Evolutionary conservation across 2,888 invertebrate genomes (phyloP).

Genomic region (Conomelus anceps): DNA sequence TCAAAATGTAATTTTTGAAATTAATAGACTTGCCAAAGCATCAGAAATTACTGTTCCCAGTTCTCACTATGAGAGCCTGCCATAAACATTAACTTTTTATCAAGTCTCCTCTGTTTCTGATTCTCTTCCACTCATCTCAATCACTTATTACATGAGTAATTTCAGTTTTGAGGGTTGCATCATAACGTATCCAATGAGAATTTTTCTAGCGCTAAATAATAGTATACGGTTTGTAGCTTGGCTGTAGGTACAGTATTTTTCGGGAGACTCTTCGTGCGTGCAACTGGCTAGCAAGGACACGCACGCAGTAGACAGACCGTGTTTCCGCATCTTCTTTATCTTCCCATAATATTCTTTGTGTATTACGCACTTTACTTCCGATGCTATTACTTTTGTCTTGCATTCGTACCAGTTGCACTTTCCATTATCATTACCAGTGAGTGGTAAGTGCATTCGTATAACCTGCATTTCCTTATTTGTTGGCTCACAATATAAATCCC

Average conservation of each 20-base stretch:
- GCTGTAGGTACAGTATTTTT: background rate
- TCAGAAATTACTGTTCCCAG: no score
- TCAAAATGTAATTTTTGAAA: no score
- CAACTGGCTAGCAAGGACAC: background rate
- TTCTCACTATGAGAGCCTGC: no score
- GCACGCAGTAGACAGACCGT: background rate
- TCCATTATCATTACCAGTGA: background rate
- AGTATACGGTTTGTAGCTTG: background rate
- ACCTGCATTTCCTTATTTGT: background rate
- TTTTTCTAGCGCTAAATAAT: background rate
- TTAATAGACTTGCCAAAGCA: no score
- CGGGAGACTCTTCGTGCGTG: background rate
- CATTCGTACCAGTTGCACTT: background rate
- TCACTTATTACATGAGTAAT: no score
- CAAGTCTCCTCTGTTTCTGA: no score
- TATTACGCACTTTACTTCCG: background rate
- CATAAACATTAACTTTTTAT: no score
- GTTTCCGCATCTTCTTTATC: background rate
- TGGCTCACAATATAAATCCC: no score
- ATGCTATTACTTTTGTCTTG: background rate
- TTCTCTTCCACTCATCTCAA: no score
- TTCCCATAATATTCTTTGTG: background rate
- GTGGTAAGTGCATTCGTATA: background rate
- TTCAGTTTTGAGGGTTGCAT: background rate
- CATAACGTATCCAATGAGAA: background rate